Conservation (phyloP, 2,888 invertebrate species). For the Protula sp. region DNA sequence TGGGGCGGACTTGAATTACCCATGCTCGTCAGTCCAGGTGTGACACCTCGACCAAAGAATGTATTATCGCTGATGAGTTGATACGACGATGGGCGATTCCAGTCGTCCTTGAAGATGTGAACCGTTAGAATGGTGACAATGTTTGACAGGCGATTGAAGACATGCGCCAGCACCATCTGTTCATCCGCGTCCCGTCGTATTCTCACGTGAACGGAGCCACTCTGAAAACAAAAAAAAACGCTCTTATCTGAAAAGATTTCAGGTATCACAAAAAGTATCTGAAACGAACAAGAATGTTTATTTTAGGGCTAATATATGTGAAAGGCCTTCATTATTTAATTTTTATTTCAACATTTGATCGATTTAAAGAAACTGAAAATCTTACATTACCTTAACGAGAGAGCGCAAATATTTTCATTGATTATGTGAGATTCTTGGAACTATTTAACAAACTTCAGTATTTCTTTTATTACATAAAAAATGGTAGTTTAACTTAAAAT, state of each 20-base stretch:
- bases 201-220: conserved; percentile 61
- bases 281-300: neutral
- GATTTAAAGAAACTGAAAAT: too few relatives aligned
- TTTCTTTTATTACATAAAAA: neutral
- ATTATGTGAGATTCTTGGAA: too few relatives aligned
- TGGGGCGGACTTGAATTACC: too few relatives aligned
- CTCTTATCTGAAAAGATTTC: neutral
- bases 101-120: conserved; percentile 59
- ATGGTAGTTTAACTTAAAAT: too few relatives aligned
- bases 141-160: conserved; percentile 59
- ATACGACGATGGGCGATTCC: conserved; percentile 47
- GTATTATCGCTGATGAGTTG: conserved; percentile 9
- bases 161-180: conserved; percentile 60
- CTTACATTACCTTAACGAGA: too few relatives aligned
- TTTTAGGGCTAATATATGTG: neutral
- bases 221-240: conserved; percentile 46
- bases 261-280: too few relatives aligned
- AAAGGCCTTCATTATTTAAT: neutral
- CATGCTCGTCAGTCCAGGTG: neutral
- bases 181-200: conserved; percentile 63
- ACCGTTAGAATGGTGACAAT: conserved; percentile 60
- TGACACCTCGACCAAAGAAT: neutral
- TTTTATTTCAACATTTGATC: too few relatives aligned
- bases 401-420: too few relatives aligned
- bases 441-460: neutral